These are phyloP conservation scores for Drosophila ezoana DNA, from an alignment of 2,888 invertebrate species.

Conservation along the genomic window DNA sequence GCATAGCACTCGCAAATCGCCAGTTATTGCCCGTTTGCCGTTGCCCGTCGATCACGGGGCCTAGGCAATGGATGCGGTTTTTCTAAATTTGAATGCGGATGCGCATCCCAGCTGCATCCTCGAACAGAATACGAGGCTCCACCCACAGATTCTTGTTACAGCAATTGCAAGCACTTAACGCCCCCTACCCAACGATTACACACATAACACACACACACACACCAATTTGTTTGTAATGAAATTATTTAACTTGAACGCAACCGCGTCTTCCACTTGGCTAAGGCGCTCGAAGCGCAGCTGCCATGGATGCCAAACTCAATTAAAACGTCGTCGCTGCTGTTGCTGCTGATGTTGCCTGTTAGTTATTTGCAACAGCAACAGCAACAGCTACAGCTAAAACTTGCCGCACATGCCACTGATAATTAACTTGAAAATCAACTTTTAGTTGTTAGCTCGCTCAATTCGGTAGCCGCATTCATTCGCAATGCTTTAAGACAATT, in stretches of 20 bases:
- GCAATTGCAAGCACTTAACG: constrained; percentile 47
- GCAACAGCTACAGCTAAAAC: constrained; percentile 34
- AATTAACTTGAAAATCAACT: constrained; percentile 77
- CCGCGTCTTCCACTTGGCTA: constrained; percentile 35
- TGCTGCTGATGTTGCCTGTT: constrained; percentile 44
- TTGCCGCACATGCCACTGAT: constrained; percentile 77
- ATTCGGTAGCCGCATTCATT: constrained; percentile 38
- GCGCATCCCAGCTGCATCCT: background rate
- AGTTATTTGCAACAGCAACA: constrained; percentile 56
- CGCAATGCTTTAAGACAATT: constrained; percentile 27
- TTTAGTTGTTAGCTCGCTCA: constrained; percentile 48
- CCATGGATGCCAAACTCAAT: constrained; percentile 73
- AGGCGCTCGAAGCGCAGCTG: constrained; percentile 60
- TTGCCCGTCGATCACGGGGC: constrained; percentile 15
- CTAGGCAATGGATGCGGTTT: background rate
- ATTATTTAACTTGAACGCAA: constrained; percentile 72
- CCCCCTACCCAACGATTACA: background rate
- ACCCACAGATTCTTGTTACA: constrained; percentile 6
- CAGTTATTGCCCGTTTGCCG: constrained; percentile 37
- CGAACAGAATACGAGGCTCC: background rate
- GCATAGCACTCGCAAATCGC: constrained; percentile 37
- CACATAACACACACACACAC: constrained; percentile 11
- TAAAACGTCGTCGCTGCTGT: constrained; percentile 69
- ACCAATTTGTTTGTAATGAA: constrained; percentile 71
- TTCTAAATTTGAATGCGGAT: background rate